phyloP scores from a whole-genome alignment of 2,888 invertebrate species.

The Uropetala carovei region DNA sequence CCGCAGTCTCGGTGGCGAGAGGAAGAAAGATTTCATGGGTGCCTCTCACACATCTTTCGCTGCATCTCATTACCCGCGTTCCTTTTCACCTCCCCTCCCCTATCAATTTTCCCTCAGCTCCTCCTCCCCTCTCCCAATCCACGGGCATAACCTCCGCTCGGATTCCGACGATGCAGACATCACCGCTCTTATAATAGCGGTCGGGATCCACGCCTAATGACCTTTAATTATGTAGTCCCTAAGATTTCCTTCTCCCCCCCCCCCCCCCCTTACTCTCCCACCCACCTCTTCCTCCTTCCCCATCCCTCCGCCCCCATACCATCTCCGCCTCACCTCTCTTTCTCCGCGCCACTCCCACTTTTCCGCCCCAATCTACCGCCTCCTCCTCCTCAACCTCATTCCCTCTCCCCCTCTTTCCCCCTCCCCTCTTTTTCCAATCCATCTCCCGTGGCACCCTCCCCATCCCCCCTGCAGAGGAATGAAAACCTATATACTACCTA shows the following conservation, averaged over 20 bases:
- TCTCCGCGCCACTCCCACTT: not conserved
- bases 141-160: not conserved
- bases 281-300: not conserved
- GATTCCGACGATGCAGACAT: slow-evolving; percentile 39
- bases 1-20: too few relatives aligned
- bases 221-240: slow-evolving; percentile 60
- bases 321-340: not conserved
- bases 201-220: slow-evolving; percentile 58
- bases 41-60: not conserved
- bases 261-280: not conserved
- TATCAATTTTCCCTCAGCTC: not conserved
- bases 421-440: not conserved
- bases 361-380: not conserved
- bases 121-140: not conserved
- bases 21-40: too few relatives aligned
- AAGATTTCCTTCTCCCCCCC: not conserved
- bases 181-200: slow-evolving; percentile 61
- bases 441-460: not conserved
- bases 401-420: not conserved
- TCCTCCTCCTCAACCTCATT: not conserved
- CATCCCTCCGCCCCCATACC: not conserved
- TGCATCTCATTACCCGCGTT: slow-evolving; percentile 54
- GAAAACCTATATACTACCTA: too few relatives aligned
- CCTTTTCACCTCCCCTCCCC: slow-evolving; percentile 9
- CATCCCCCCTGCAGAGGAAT: not conserved